These are phyloP conservation scores for Galeopsomyia nigrocyanea DNA, from an alignment of 2,888 invertebrate species.

Conservation along the genomic window DNA sequence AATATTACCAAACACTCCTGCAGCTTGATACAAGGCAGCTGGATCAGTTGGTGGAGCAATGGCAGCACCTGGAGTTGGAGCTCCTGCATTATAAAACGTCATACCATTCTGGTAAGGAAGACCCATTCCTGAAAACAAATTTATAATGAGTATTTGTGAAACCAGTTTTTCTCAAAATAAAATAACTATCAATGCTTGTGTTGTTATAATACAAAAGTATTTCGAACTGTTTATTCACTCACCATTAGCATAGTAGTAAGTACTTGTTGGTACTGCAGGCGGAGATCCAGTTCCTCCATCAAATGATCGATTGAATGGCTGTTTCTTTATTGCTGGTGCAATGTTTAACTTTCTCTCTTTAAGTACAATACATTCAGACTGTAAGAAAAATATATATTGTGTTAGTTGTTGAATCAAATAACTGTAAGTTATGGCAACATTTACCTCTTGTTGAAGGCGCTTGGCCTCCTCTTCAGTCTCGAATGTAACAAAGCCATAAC, in stretches of 20 bases:
- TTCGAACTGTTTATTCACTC: conserved; percentile 34
- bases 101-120: conserved; percentile 68
- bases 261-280: conserved; percentile 70
- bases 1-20: conserved; percentile 64
- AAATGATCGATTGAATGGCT: conserved; percentile 73
- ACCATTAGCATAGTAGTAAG: conserved; percentile 71
- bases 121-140: conserved; percentile 61
- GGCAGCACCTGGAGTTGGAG: conserved; percentile 63
- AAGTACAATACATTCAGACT: conserved; percentile 83
- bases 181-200: too few species aligned
- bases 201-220: too few species aligned
- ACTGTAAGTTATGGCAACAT: conserved; percentile 54
- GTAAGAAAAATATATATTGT: conserved; percentile 52
- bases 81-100: conserved; percentile 67
- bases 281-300: conserved; percentile 72
- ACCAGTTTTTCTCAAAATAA: too few species aligned
- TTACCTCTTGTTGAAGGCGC: conserved; percentile 78
- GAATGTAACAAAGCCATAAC: conserved; percentile 90
- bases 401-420: neutral
- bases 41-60: conserved; percentile 65
- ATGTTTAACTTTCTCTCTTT: conserved; percentile 87
- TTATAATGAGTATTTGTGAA: too few species aligned
- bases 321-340: conserved; percentile 89
- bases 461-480: conserved; percentile 90
- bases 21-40: conserved; percentile 64